Conservation (phyloP, 1,140 invertebrate genomes). For the Drosophila dunni region DNA sequence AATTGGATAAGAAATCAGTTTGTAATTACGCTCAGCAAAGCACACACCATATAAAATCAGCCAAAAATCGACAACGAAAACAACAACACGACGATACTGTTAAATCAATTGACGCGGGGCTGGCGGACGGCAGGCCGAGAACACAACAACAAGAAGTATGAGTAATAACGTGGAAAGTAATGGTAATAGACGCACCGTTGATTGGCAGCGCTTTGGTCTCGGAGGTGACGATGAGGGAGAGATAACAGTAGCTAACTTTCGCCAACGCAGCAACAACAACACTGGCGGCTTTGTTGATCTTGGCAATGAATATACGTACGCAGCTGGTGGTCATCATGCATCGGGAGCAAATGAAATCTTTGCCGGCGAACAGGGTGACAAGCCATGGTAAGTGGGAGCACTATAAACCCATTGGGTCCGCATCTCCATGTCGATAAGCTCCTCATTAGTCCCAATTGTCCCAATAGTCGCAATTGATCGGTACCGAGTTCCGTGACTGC, state of each 20-base stretch:
- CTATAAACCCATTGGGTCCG: neutral
- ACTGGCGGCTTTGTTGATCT: constrained; percentile 89
- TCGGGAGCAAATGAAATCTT: constrained; percentile 94
- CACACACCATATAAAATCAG: neutral
- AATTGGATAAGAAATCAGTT: constrained; percentile 47
- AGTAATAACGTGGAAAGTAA: constrained; percentile 75
- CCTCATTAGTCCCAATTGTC: neutral
- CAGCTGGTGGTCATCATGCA: constrained; percentile 91
- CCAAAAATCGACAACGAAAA: constrained; percentile 6
- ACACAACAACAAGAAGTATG: constrained; percentile 49
- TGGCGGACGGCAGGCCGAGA: constrained; percentile 22
- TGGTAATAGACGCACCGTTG: constrained; percentile 69
- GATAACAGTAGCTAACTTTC: constrained; percentile 75
- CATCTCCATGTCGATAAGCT: no score
- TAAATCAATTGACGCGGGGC: constrained; percentile 25
- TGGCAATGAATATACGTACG: constrained; percentile 90
- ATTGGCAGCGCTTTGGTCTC: constrained; percentile 82
- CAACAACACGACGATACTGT: constrained; percentile 18
- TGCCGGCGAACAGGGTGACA: constrained; percentile 91
- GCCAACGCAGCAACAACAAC: constrained; percentile 85
- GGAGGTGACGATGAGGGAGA: constrained; percentile 79
- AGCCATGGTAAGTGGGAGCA: constrained; percentile 73
- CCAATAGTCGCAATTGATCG: neutral
- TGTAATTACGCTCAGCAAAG: constrained; percentile 5
- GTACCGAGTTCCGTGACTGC: no score